Conservation (phyloP, 1,140 invertebrate genomes). For the Neodiprion lecontei region DNA sequence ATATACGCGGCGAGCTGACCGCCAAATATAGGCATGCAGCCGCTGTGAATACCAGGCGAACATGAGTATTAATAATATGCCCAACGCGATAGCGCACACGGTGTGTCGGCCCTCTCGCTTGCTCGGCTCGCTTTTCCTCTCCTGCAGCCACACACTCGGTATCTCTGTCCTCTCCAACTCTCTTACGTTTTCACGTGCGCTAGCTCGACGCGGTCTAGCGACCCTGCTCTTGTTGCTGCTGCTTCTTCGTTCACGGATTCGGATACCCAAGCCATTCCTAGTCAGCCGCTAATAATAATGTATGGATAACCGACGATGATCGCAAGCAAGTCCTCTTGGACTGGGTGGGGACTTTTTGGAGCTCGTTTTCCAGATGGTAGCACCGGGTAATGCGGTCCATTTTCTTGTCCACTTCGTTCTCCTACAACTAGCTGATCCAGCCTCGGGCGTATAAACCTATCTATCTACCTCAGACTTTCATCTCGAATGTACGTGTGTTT, state of each 20-base stretch:
- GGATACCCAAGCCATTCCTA: neutral
- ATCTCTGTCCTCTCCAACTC: neutral
- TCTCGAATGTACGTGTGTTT: no score
- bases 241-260: neutral
- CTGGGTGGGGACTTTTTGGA: neutral
- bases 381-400: slow-evolving; percentile 1
- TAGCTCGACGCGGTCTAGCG: neutral
- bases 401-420: neutral
- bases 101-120: neutral
- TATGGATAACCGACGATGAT: neutral
- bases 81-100: neutral
- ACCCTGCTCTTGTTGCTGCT: neutral
- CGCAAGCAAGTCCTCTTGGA: neutral
- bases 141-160: neutral
- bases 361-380: slow-evolving; percentile 7
- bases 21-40: slow-evolving; percentile 1
- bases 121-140: neutral
- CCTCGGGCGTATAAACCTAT: no score
- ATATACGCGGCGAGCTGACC: neutral
- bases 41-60: slow-evolving; percentile 1
- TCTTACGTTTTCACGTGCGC: neutral
- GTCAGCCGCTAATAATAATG: neutral
- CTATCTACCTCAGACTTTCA: no score
- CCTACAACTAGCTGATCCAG: no score
- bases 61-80: slow-evolving; percentile 3